Percentiles rank a stretch among this genome's conserved stretches.
Evolutionary conservation across 2,113 vertebrate species (phyloP).

Genomic region (Sialia sialis): DNA sequence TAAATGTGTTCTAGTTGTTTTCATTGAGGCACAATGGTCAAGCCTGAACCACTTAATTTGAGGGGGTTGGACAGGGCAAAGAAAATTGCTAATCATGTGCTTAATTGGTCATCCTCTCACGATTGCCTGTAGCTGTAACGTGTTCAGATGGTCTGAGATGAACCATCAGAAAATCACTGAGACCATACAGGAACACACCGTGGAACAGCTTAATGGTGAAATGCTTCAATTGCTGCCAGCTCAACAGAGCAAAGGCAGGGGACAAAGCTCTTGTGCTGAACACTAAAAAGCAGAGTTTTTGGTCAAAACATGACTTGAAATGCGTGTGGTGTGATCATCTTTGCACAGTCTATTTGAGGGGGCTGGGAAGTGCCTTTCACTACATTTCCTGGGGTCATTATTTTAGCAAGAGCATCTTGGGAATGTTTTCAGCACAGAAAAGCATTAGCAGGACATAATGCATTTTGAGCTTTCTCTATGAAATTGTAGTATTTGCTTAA

Average conservation of each 20-base stretch:
- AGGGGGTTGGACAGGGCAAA: background rate
- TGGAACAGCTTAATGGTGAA: background rate
- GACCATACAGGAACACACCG: background rate
- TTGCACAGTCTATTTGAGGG: background rate
- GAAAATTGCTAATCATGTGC: background rate
- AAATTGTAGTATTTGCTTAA: background rate
- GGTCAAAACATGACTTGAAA: background rate
- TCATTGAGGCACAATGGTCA: background rate
- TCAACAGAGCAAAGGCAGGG: background rate
- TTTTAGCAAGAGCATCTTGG: background rate
- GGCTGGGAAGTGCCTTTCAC: background rate
- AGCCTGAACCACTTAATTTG: background rate
- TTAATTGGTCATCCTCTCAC: background rate
- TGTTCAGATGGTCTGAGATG: background rate
- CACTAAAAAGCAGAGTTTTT: background rate
- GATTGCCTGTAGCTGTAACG: background rate
- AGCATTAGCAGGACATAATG: background rate
- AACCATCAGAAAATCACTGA: background rate
- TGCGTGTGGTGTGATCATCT: background rate
- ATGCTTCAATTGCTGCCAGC: background rate
- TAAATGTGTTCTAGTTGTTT: background rate
- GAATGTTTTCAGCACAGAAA: background rate
- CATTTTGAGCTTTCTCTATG: background rate
- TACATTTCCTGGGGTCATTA: background rate
- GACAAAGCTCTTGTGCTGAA: accelerated